phyloP scores from a whole-genome alignment of 2,888 invertebrate species.

The Drosophila prostipennis region DNA sequence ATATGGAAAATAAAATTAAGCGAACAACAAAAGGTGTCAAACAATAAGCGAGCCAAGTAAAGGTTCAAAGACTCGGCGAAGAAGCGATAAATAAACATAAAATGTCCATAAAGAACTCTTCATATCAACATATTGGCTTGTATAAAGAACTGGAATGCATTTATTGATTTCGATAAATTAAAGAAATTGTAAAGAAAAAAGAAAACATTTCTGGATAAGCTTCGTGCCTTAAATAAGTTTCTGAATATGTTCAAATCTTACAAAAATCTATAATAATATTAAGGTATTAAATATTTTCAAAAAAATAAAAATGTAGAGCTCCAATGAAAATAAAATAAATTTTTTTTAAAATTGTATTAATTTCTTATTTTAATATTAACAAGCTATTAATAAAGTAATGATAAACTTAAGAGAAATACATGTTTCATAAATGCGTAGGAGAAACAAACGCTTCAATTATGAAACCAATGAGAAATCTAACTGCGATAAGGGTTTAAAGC shows the following conservation, averaged over 20 bases:
- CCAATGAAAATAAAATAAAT: no score
- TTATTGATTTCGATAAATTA: constrained; percentile 7
- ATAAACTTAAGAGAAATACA: background rate
- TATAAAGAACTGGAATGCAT: constrained; percentile 11
- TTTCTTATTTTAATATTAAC: no score
- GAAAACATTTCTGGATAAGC: background rate
- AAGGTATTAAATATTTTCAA: background rate
- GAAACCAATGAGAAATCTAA: no score
- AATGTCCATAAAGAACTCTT: constrained; percentile 37
- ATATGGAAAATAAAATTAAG: constrained; percentile 1
- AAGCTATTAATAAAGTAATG: background rate
- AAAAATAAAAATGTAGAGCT: no score
- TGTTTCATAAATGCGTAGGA: no score
- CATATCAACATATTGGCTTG: constrained; percentile 9
- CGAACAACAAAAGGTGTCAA: constrained; percentile 53
- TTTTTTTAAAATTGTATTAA: no score
- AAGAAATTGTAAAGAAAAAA: background rate
- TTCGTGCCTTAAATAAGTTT: background rate
- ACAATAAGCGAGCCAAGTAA: constrained; percentile 35
- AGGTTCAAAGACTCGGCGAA: constrained; percentile 47
- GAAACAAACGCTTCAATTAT: no score
- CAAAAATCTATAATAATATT: background rate
- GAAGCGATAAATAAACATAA: constrained; percentile 30
- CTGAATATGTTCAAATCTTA: background rate
- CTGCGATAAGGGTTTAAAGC: no score